These are phyloP conservation scores for Tretioscincus oriximinensis DNA, from an alignment of 2,113 vertebrate genomes.

Conservation along the genomic window DNA sequence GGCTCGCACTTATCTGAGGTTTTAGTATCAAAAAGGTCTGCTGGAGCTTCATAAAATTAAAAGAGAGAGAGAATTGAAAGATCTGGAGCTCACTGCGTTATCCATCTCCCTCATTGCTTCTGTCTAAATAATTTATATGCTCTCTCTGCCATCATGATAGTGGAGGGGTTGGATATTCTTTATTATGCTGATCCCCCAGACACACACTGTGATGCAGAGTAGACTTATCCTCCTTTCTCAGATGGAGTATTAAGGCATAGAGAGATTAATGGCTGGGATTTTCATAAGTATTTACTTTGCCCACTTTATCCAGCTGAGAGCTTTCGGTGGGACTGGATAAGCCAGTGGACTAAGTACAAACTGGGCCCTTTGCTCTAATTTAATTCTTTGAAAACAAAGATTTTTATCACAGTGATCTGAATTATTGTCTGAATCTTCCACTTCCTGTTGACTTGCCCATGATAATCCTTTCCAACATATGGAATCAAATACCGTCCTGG, in stretches of 20 bases:
- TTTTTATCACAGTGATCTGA: background rate
- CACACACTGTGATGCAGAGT: background rate
- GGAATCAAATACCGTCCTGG: background rate
- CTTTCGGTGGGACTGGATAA: constrained; percentile 17
- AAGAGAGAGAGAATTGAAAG: background rate
- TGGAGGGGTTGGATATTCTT: background rate
- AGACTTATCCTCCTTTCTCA: constrained; percentile 23
- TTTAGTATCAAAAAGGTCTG: background rate
- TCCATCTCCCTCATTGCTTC: background rate
- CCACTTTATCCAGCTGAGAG: constrained; percentile 14
- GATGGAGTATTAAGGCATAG: constrained; percentile 15
- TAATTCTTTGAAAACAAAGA: background rate
- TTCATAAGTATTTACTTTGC: constrained; percentile 26
- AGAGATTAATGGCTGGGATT: constrained; percentile 28
- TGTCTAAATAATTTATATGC: constrained; percentile 21
- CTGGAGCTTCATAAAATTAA: background rate
- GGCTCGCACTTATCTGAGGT: background rate
- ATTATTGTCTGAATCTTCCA: background rate
- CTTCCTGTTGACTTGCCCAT: background rate
- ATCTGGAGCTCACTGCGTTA: background rate
- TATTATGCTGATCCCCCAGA: constrained; percentile 24
- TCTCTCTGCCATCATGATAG: constrained; percentile 1
- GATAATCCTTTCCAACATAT: background rate
- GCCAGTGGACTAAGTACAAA: background rate
- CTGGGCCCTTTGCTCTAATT: background rate